Base-by-base conservation (phyloP, 2,797 vertebrate genomes). In the Poeciliopsis presidionis region DNA sequence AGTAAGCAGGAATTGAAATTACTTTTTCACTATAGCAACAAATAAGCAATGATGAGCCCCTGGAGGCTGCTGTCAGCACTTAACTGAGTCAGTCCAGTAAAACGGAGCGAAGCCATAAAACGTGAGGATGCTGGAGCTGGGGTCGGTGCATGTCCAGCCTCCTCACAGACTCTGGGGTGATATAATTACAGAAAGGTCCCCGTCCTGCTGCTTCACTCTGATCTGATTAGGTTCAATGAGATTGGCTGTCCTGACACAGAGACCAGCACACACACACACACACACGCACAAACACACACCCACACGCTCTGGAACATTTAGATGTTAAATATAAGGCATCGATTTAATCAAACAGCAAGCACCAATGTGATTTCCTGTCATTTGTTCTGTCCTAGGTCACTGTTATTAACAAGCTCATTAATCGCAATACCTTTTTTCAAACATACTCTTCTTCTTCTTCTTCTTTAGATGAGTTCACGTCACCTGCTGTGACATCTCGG, bases 161-260 rank as follows among this genome's bases (percentile, higher is more conserved):
- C 45, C 46, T 86, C 72, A 72, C 73, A 85, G 78, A 82, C 43
- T 78, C 85, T 78, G 88, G 49, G 72, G 70, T 91, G 90, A 93
- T 90, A 86, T 90, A 81, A 94, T 95, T 93, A 93, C 77, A 86
- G 70, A 87, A 91, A 91, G 85, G 86, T 88, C 82, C 76, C 69
- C 80, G 73, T 86, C 81, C 85, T 78, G 81, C 78, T 80, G 73
- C 70, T 69, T 81, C 73, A 59, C 87, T 81, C 79, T 93, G 91
- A 94, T 94, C 93, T 89, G 93, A 94, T 95, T 94, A 94, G 84
- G 53, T 51, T 74, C 75, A 71, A 87, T 78, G 76, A 86, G 86
- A 92, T 84, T 84, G 89, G 78, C 88, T 80, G 83, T 82, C 53
- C 71, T 85, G 86, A 82, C 86, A 79, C 9, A 57, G 53, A 83